Conservation (phyloP, 2,888 invertebrate genomes). For the Cetonia aurata region DNA sequence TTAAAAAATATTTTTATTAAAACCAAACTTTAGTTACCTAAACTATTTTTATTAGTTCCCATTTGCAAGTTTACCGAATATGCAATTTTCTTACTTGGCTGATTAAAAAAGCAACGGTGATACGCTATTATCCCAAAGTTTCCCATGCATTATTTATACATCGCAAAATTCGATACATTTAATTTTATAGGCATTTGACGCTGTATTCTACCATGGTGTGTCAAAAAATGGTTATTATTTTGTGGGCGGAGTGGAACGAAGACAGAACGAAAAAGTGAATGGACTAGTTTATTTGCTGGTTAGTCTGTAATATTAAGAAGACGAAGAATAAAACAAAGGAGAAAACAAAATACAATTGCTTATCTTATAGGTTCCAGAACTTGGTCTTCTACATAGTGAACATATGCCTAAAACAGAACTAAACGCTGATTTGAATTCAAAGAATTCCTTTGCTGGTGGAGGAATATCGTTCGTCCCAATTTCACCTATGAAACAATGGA, state of each 20-base stretch:
- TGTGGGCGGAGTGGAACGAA: constrained; percentile 76
- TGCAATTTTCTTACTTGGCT: too few species aligned
- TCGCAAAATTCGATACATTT: constrained; percentile 17
- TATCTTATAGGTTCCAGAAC: constrained; percentile 72
- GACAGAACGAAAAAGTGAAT: constrained; percentile 75
- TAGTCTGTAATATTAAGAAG: constrained; percentile 53
- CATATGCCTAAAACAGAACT: constrained; percentile 79
- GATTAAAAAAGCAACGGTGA: too few species aligned
- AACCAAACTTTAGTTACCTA: too few species aligned
- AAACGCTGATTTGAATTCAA: constrained; percentile 65
- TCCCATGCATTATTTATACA: not conserved
- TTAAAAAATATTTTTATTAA: too few species aligned
- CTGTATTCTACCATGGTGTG: constrained; percentile 81
- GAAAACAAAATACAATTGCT: constrained; percentile 1
- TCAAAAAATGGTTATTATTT: constrained; percentile 75
- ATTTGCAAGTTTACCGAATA: too few species aligned
- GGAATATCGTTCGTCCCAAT: constrained; percentile 77
- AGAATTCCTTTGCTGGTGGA: constrained; percentile 75
- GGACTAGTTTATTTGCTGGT: constrained; percentile 77
- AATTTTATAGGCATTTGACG: constrained; percentile 77
- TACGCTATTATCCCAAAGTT: not conserved
- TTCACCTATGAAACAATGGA: constrained; percentile 82
- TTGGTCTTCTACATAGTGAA: constrained; percentile 77
- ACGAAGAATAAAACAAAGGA: not conserved
- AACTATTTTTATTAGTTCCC: too few species aligned